Conservation (phyloP, 2,888 invertebrate genomes). For the Amphiduros pacificus region DNA sequence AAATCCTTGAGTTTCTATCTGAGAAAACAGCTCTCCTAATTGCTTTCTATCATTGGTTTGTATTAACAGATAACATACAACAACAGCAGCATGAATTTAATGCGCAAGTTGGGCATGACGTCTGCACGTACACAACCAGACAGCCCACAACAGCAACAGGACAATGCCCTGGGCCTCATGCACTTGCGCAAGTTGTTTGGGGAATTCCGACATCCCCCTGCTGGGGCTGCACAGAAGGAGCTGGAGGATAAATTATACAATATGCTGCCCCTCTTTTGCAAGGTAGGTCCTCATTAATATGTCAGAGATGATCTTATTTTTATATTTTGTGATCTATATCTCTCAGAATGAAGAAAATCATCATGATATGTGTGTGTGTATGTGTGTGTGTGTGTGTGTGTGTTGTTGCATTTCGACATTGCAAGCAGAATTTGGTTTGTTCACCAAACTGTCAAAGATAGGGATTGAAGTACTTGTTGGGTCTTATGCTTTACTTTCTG, state of each 20-base stretch:
- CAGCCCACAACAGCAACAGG: slow-evolving; percentile 37
- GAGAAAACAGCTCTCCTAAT: too few relatives aligned
- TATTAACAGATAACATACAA: too few relatives aligned
- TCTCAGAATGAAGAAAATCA: too few relatives aligned
- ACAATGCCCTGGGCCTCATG: slow-evolving; percentile 86
- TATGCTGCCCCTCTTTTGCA: slow-evolving; percentile 97
- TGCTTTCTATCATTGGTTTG: too few relatives aligned
- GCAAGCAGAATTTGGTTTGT: too few relatives aligned
- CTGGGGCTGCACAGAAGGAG: slow-evolving; percentile 48
- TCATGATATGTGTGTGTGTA: too few relatives aligned
- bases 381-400: too few relatives aligned
- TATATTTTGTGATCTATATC: background rate
- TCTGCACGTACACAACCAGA: too few relatives aligned
- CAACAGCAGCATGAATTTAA: slow-evolving; percentile 23
- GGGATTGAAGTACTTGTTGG: too few relatives aligned
- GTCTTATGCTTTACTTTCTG: too few relatives aligned
- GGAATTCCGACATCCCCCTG: slow-evolving; percentile 86
- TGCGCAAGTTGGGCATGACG: slow-evolving; percentile 26
- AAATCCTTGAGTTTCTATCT: too few relatives aligned
- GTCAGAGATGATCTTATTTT: background rate
- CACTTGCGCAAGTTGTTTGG: slow-evolving; percentile 94
- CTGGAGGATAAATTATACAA: slow-evolving; percentile 89
- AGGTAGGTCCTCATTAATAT: slow-evolving; percentile 67
- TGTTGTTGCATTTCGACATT: background rate
- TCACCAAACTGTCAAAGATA: too few relatives aligned